Percentiles rank a stretch among this genome's conserved stretches.
These are phyloP conservation scores for Haemorhous mexicanus DNA, from an alignment of 2,113 vertebrate genomes.

Conservation along the genomic window DNA sequence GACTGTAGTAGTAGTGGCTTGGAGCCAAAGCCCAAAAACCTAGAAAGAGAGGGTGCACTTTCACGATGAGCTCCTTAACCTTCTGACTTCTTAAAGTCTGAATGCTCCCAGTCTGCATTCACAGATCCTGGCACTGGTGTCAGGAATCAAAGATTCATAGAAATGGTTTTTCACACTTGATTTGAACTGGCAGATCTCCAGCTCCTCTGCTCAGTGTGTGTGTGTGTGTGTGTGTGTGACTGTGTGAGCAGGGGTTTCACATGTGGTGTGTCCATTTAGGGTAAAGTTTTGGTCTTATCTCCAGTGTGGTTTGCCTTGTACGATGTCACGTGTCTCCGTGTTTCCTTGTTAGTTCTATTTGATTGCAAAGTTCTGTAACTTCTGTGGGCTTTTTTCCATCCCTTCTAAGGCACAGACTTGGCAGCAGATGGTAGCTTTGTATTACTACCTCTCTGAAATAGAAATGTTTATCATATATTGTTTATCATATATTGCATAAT, in stretches of 20 bases:
- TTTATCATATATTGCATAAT: background rate
- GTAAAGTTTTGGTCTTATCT: slow-evolving; percentile 24
- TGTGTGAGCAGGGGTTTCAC: background rate
- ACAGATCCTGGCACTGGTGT: background rate
- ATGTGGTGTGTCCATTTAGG: slow-evolving; percentile 23
- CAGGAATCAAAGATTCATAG: accelerated
- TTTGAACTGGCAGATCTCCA: background rate
- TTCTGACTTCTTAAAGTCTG: background rate
- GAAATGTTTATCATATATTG: background rate
- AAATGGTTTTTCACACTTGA: accelerated
- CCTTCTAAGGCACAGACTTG: slow-evolving; percentile 45
- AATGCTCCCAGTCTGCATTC: accelerated
- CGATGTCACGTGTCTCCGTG: background rate
- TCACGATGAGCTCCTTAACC: accelerated
- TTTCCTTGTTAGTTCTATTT: slow-evolving; percentile 35
- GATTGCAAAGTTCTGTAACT: slow-evolving; percentile 22
- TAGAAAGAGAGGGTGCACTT: background rate
- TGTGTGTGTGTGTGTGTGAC: background rate
- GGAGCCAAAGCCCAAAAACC: background rate
- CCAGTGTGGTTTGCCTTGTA: background rate
- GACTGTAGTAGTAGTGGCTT: background rate
- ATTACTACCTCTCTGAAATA: background rate
- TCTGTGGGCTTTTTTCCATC: slow-evolving; percentile 49
- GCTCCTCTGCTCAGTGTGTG: background rate
- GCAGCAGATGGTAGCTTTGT: background rate